Evolutionary conservation across 2,888 invertebrate species (phyloP), one percentile per base, ranked within the genome.

Genomic region (Drosophila peninsularis): DNA sequence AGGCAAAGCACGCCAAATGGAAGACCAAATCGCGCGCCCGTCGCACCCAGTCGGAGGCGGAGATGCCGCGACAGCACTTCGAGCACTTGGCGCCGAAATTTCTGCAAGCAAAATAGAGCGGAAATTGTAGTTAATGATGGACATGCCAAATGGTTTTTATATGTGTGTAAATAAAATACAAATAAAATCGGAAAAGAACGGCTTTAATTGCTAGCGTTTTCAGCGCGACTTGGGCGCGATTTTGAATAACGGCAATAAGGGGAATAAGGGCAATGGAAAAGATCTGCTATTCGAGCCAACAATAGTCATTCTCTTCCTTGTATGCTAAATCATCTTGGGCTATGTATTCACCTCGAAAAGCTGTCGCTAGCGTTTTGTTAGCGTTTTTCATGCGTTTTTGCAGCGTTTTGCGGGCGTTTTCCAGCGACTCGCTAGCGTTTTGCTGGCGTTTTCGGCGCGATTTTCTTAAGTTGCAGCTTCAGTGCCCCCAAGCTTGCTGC

Each of bases 1-100:
- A 99, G 21, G 99, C 98, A 93, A 99, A 99, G 93, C 99, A 99
- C 52, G 99, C 99, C 92, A 99, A 94, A 93, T 99, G 99, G 93
- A 98, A 99, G 36, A 99, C 98, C 92, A 97, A 96, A 90, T 97
- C 97, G 57, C 97, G 94, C 37, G 99, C 99, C 91, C 98, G 96
- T 73, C 99, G 94, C 89, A 99, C 99, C 99, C 99, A 99, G 93
- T 99, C 99, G 47, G 97, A 97, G 19, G 98, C 95, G 19, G 97
- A 97, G 90, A 99, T 98, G 83, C 96, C 96, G 58, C 99, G 95
- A 84, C 96, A 95, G 93, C 99, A 99, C 92, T 98, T 98, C 55
- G 98, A 96, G 93, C 99, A 99, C 93, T 98, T 98, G 62, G 98
- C 97, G 71, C 98, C 98, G 93, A 98, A 99, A 91, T 97, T 96